A percentile compares a stretch with the other conserved stretches of the same genome.
Evolutionary conservation across 2,797 vertebrate genomes (phyloP).

Genomic region (Sarcophilus harrisii): DNA sequence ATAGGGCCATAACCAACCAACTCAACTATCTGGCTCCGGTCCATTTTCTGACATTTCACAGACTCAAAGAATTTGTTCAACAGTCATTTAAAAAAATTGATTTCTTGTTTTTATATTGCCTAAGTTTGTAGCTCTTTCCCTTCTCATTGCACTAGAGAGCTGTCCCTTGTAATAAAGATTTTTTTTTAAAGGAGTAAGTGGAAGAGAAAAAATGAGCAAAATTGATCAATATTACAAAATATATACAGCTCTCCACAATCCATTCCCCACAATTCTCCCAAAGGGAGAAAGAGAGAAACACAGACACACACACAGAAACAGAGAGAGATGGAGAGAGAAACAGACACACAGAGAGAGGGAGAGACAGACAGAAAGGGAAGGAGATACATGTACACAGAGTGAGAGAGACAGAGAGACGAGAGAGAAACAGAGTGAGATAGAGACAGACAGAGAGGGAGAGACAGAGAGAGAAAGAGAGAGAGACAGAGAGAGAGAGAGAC

Average conservation of each 20-base stretch:
- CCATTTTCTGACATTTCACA: neutral
- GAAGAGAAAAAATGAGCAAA: neutral
- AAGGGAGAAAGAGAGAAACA: too few relatives aligned
- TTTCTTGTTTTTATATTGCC: neutral
- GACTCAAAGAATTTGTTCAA: neutral
- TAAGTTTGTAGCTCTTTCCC: neutral
- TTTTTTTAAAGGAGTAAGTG: neutral
- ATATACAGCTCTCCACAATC: neutral
- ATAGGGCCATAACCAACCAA: neutral
- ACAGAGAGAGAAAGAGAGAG: too few relatives aligned
- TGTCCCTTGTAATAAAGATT: neutral
- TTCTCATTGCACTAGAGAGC: neutral
- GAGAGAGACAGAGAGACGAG: too few relatives aligned
- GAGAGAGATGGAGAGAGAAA: too few relatives aligned
- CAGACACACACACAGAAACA: too few relatives aligned
- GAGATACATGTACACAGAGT: too few relatives aligned
- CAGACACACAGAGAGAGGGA: too few relatives aligned
- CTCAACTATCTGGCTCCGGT: too few relatives aligned
- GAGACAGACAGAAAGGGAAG: too few relatives aligned
- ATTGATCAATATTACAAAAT: neutral
- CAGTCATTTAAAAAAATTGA: neutral
- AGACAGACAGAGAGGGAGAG: too few relatives aligned
- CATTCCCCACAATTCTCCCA: neutral
- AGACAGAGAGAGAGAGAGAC: too few relatives aligned
- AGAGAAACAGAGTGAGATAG: too few relatives aligned